phyloP scores from a whole-genome alignment of 2,113 vertebrate genomes.

The Apodemus sylvaticus region DNA sequence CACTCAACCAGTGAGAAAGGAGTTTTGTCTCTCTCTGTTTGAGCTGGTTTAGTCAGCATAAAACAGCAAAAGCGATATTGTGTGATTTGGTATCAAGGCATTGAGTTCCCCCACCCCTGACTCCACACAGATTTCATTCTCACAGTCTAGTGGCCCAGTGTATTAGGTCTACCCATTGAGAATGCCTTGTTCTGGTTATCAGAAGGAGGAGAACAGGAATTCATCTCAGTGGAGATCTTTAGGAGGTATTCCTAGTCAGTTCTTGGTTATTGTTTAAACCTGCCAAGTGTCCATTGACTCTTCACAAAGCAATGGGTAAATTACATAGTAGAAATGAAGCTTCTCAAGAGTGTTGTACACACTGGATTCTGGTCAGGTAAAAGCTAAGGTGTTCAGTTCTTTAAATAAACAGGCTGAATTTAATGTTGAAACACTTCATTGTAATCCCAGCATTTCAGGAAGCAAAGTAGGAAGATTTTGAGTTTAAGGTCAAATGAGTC shows the following conservation, averaged over 20 bases:
- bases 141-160: neutral
- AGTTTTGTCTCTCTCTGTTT: neutral
- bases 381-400: neutral
- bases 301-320: neutral
- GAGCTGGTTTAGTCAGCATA: neutral
- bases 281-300: neutral
- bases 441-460: neutral
- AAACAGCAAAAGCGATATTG: neutral
- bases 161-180: neutral
- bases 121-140: neutral
- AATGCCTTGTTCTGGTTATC: neutral
- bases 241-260: neutral
- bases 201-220: neutral
- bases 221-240: neutral
- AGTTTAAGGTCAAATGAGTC: neutral
- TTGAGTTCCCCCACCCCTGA: too few relatives aligned
- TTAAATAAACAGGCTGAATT: neutral
- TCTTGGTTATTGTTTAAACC: neutral
- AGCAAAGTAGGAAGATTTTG: neutral
- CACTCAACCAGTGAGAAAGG: neutral
- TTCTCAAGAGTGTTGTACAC: neutral
- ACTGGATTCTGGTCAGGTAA: neutral
- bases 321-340: neutral
- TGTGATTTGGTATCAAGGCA: neutral
- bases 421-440: too few relatives aligned